Evolutionary conservation across 2,113 vertebrate species (phyloP).

Genomic region (Stegostoma tigrinum): DNA sequence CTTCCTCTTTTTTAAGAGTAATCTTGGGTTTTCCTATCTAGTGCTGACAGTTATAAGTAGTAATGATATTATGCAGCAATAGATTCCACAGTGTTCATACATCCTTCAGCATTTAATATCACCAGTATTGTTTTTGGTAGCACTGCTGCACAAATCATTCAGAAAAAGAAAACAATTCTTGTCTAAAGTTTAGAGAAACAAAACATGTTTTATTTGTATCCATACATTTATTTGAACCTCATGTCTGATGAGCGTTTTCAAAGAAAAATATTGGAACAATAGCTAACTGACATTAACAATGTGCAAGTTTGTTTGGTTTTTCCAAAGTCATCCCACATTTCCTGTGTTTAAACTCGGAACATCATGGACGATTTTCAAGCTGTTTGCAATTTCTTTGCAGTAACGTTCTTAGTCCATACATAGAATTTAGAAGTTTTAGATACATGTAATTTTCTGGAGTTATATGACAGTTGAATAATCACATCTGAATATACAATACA

Average conservation of each 20-base stretch:
- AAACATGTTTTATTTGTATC: too few species aligned
- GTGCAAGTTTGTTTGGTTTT: not conserved
- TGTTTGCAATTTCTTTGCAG: not conserved
- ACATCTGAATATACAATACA: not conserved
- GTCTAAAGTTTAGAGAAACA: not conserved
- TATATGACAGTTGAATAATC: not conserved
- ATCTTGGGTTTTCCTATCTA: slow-evolving; percentile 17
- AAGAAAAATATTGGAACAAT: not conserved
- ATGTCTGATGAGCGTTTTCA: not conserved
- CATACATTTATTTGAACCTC: too few species aligned
- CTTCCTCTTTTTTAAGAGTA: not conserved
- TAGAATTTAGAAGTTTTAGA: not conserved
- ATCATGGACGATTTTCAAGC: not conserved
- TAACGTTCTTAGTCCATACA: not conserved
- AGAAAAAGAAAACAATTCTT: not conserved
- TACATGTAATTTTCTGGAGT: not conserved
- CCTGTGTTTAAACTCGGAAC: not conserved
- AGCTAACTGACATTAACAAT: not conserved
- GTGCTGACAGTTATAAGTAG: not conserved
- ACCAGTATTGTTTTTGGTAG: not conserved
- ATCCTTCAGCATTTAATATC: not conserved
- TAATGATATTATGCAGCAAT: not conserved
- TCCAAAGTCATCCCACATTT: not conserved
- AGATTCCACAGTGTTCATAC: not conserved
- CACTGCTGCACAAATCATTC: not conserved